These are phyloP conservation scores for Drosophila pseudotalamancana DNA, from an alignment of 2,888 invertebrate genomes.

Conservation along the genomic window DNA sequence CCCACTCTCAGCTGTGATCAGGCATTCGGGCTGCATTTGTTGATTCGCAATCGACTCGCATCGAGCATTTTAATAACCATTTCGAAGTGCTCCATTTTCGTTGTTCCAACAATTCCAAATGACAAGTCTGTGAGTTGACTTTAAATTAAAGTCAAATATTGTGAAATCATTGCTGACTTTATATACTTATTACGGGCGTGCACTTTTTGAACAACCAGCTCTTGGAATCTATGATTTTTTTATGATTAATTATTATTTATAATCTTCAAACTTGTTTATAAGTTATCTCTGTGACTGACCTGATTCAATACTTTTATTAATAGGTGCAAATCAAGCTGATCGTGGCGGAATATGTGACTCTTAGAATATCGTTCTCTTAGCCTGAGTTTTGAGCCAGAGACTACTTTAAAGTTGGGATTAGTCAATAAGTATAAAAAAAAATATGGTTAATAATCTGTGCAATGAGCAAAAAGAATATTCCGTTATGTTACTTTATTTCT, in stretches of 20 bases:
- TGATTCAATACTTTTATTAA: no score
- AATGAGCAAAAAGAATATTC: no score
- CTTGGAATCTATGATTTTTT: no score
- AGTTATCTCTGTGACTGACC: no score
- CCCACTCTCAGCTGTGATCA: constrained; percentile 52
- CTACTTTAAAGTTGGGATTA: no score
- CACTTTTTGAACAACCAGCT: not conserved
- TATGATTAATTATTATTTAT: not conserved
- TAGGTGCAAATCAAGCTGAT: no score
- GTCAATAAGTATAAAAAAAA: no score
- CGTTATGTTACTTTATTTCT: not conserved
- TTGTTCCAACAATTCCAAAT: constrained; percentile 51
- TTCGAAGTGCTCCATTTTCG: constrained; percentile 67
- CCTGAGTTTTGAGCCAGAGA: no score
- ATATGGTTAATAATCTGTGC: no score
- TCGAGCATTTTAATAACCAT: constrained; percentile 49
- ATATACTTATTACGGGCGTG: not conserved
- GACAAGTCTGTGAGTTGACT: constrained; percentile 49
- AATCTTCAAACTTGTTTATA: no score
- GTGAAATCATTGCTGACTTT: constrained; percentile 14
- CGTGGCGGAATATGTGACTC: no score
- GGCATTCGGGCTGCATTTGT: constrained; percentile 62
- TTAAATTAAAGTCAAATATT: constrained; percentile 24
- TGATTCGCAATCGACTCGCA: constrained; percentile 53
- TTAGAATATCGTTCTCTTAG: no score